Evolutionary conservation across 37 sponge, comb jelly and placozoan species (phyloP).

Genomic region (Cliona cf. orientalis): DNA sequence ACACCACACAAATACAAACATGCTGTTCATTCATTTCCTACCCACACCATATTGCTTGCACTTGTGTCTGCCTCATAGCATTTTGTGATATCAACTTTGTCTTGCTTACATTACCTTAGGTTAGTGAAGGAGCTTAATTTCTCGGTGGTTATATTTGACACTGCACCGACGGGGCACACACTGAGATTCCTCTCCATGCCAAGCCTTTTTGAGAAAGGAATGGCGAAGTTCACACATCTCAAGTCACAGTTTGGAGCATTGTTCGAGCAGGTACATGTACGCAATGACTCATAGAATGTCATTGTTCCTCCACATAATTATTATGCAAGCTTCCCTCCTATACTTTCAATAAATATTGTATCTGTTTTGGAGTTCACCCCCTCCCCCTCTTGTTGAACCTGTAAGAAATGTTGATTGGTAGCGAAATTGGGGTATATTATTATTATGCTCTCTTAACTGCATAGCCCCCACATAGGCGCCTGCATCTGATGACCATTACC

Average conservation of each 20-base stretch:
- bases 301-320: too few relatives aligned
- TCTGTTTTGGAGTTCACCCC: too few relatives aligned
- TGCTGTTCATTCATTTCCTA: background rate
- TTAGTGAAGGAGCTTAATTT: slow-evolving; percentile 89
- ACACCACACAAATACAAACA: background rate
- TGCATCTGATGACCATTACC: too few relatives aligned
- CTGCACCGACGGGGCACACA: slow-evolving; percentile 99
- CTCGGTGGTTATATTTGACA: slow-evolving; percentile 99
- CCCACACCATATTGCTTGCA: background rate
- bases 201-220: slow-evolving; percentile 74
- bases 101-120: slow-evolving; percentile 34
- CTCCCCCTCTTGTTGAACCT: too few relatives aligned
- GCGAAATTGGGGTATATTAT: too few relatives aligned
- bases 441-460: too few relatives aligned
- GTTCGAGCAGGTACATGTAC: slow-evolving; percentile 46
- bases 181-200: slow-evolving; percentile 97
- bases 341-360: too few relatives aligned
- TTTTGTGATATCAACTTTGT: background rate
- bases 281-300: too few relatives aligned
- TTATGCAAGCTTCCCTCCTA: too few relatives aligned
- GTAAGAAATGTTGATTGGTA: too few relatives aligned
- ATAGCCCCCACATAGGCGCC: too few relatives aligned
- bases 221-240: slow-evolving; percentile 74
- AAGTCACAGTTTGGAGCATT: slow-evolving; percentile 60
- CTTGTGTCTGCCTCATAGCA: background rate